Conservation (phyloP, 2,888 invertebrate species). For the Scaptomyza caliginosa region DNA sequence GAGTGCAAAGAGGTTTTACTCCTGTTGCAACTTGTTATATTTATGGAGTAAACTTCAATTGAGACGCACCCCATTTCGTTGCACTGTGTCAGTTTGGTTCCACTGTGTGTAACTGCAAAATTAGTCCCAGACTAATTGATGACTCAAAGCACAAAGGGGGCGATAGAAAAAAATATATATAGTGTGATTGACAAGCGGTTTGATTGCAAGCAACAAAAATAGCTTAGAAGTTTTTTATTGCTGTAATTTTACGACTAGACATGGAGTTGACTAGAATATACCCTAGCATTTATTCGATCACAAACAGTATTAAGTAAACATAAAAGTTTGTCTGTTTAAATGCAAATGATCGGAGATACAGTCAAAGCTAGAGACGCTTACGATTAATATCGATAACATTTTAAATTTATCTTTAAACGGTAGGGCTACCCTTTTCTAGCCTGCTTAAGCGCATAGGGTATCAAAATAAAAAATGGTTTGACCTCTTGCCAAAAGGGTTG, state of each 20-base stretch:
- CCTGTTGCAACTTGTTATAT: too few relatives aligned
- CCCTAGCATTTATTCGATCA: too few relatives aligned
- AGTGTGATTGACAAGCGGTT: constrained; percentile 68
- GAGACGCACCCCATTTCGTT: background rate
- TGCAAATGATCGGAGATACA: too few relatives aligned
- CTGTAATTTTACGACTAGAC: background rate
- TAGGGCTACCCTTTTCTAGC: background rate
- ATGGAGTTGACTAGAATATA: background rate
- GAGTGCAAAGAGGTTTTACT: too few relatives aligned
- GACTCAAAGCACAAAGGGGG: constrained; percentile 32
- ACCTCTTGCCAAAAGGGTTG: constrained; percentile 35
- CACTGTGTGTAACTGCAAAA: constrained; percentile 56
- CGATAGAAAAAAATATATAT: constrained; percentile 6
- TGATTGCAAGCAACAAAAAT: constrained; percentile 43
- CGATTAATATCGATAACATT: too few relatives aligned
- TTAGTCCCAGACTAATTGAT: constrained; percentile 63
- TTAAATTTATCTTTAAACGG: too few relatives aligned
- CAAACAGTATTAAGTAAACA: too few relatives aligned
- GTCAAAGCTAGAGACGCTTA: too few relatives aligned
- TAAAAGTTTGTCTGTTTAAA: too few relatives aligned
- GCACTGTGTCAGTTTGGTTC: background rate
- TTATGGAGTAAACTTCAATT: background rate
- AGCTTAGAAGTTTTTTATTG: background rate
- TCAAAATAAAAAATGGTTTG: constrained; percentile 17
- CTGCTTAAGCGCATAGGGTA: background rate